These are phyloP conservation scores for Patiria pectinifera DNA, from an alignment of 53 echinoderm and acorn worm genomes.

Conservation along the genomic window DNA sequence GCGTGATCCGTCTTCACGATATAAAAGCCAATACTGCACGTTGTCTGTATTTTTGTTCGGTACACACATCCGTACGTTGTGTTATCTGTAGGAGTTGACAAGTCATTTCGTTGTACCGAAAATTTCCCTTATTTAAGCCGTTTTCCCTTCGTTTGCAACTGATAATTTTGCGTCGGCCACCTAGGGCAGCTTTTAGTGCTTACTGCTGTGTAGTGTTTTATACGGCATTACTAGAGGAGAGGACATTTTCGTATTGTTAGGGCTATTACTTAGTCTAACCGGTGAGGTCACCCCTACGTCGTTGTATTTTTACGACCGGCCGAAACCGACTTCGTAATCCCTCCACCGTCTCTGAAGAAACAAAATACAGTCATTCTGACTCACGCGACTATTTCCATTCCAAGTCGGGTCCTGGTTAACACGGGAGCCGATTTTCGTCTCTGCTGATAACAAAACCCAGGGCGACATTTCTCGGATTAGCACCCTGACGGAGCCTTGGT, in stretches of 20 bases:
- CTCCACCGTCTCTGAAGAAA: slow-evolving; percentile 28
- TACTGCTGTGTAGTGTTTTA: slow-evolving; percentile 44
- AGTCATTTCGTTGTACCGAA: slow-evolving; percentile 68
- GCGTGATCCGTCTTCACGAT: slow-evolving; percentile 19
- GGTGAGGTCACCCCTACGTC: slow-evolving; percentile 39
- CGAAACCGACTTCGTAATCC: slow-evolving; percentile 34
- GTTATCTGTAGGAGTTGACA: slow-evolving; percentile 68
- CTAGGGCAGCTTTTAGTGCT: slow-evolving; percentile 55
- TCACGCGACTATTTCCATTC: slow-evolving; percentile 33
- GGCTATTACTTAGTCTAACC: slow-evolving; percentile 36
- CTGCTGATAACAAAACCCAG: slow-evolving; percentile 5
- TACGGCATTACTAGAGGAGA: not conserved
- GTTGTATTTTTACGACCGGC: not conserved
- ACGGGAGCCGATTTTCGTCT: slow-evolving; percentile 33
- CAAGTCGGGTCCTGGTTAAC: slow-evolving; percentile 33
- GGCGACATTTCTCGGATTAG: slow-evolving; percentile 61
- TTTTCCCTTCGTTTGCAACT: slow-evolving; percentile 65
- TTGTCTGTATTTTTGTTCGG: slow-evolving; percentile 69
- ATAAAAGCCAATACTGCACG: slow-evolving; percentile 51
- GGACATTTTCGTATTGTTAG: slow-evolving; percentile 40
- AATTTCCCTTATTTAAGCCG: slow-evolving; percentile 64
- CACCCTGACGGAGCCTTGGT: slow-evolving; percentile 48
- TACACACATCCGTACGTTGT: slow-evolving; percentile 63
- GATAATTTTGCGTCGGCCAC: slow-evolving; percentile 56
- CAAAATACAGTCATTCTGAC: slow-evolving; percentile 53